A percentile compares a stretch with the other conserved stretches of the same genome.
Conservation (phyloP, 2,113 vertebrate genomes). For the Etheostoma spectabile region DNA sequence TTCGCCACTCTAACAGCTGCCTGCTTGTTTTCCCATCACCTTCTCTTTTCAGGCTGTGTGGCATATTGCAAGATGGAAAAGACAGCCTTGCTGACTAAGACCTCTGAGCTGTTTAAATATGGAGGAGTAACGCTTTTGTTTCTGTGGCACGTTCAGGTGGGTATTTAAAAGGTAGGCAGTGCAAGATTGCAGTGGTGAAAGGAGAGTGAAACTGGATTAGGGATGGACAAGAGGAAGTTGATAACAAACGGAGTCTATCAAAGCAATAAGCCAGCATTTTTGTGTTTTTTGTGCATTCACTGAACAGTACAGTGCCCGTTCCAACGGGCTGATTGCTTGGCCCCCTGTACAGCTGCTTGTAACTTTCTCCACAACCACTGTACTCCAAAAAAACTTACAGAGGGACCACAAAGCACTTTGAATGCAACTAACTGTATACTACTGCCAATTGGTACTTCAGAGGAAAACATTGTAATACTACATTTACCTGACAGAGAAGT, state of each 20-base stretch:
- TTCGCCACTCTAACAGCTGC: slow-evolving; percentile 69
- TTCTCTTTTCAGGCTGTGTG: slow-evolving; percentile 60
- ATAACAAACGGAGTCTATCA: not conserved
- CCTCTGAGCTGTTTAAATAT: slow-evolving; percentile 43
- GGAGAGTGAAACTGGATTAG: not conserved
- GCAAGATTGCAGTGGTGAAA: not conserved
- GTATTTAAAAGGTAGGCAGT: slow-evolving; percentile 16
- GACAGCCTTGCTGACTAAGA: slow-evolving; percentile 47
- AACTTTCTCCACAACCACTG: too few relatives aligned
- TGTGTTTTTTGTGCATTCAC: too few relatives aligned
- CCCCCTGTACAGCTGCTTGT: too few relatives aligned
- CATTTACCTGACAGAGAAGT: too few relatives aligned
- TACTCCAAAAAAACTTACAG: too few relatives aligned
- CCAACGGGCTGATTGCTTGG: too few relatives aligned
- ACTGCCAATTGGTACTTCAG: too few relatives aligned
- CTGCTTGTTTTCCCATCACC: slow-evolving; percentile 63
- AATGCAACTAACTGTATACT: too few relatives aligned
- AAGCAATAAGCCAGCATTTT: too few relatives aligned
- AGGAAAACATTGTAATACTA: too few relatives aligned
- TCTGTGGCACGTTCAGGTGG: slow-evolving; percentile 24
- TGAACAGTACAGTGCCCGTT: too few relatives aligned
- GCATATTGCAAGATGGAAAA: slow-evolving; percentile 52
- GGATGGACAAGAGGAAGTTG: not conserved
- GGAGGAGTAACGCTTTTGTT: slow-evolving; percentile 22
- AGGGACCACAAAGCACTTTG: too few relatives aligned